These are phyloP conservation scores for Syrista parreyssii DNA, from an alignment of 2,888 invertebrate genomes.

Conservation along the genomic window DNA sequence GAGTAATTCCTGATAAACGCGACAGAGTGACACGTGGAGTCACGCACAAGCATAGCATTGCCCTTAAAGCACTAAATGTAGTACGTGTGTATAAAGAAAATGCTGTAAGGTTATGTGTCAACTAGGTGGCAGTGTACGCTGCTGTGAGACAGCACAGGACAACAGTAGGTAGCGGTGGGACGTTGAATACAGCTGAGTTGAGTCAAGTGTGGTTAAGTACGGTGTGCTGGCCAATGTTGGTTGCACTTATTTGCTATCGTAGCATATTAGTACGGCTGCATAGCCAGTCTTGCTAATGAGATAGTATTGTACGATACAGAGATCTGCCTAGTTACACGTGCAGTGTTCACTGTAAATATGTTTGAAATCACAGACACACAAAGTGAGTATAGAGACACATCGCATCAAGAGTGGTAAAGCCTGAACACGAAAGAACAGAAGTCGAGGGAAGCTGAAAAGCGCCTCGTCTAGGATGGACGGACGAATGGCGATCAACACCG, in stretches of 20 bases:
- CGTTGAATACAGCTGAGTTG: neutral
- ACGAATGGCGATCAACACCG: neutral
- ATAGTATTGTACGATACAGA: neutral
- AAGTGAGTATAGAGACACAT: conserved; percentile 72
- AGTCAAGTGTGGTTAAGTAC: neutral
- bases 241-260: neutral
- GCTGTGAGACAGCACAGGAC: neutral
- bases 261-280: conserved; percentile 7
- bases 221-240: too few relatives aligned
- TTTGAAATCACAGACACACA: conserved; percentile 87
- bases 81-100: neutral
- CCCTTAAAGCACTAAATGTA: neutral
- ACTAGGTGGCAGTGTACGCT: neutral
- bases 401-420: neutral
- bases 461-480: neutral
- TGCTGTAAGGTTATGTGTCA: neutral
- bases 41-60: neutral
- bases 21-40: neutral
- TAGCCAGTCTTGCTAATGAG: conserved; percentile 5
- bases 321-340: neutral
- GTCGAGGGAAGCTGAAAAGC: neutral
- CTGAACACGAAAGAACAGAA: neutral
- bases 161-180: neutral
- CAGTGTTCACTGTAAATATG: conserved; percentile 69
- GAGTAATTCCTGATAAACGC: neutral